A percentile compares a stretch with the other conserved stretches of the same genome.
phyloP scores from a whole-genome alignment of 1,140 invertebrate species.

The Linepithema humile region DNA sequence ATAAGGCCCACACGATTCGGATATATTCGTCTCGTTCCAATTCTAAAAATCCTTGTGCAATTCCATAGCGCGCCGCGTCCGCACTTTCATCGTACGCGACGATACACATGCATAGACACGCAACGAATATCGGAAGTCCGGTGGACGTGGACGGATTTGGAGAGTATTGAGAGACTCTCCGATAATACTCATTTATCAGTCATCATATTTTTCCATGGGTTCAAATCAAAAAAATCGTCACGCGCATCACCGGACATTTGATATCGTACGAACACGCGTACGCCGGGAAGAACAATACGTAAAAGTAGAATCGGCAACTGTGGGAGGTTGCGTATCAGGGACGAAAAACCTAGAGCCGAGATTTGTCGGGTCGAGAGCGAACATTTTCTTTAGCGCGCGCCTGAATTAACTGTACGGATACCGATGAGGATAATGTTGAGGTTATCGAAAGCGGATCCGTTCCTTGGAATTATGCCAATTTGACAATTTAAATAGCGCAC shows the following conservation, averaged over 20 bases:
- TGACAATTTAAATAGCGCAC: conserved; percentile 1
- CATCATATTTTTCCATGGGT: background rate
- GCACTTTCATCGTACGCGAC: background rate
- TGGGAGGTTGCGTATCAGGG: conserved; percentile 23
- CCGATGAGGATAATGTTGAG: background rate
- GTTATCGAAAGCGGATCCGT: background rate
- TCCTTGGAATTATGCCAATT: background rate
- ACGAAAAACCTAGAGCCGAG: background rate
- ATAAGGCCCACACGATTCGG: conserved; percentile 2
- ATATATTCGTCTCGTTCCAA: conserved; percentile 35
- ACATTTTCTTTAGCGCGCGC: background rate
- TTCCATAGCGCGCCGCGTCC: background rate
- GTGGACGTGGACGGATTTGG: background rate
- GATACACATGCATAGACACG: background rate
- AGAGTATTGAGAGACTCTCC: background rate
- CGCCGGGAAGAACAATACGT: background rate
- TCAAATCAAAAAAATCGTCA: background rate
- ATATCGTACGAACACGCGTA: background rate
- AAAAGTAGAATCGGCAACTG: background rate
- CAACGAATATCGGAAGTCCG: background rate
- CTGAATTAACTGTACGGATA: background rate
- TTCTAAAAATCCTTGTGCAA: conserved; percentile 38
- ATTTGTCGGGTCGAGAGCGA: background rate
- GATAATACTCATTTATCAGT: background rate
- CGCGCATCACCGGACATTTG: background rate